Conservation (phyloP, 2,888 invertebrate genomes). For the Melanchra persicariae region DNA sequence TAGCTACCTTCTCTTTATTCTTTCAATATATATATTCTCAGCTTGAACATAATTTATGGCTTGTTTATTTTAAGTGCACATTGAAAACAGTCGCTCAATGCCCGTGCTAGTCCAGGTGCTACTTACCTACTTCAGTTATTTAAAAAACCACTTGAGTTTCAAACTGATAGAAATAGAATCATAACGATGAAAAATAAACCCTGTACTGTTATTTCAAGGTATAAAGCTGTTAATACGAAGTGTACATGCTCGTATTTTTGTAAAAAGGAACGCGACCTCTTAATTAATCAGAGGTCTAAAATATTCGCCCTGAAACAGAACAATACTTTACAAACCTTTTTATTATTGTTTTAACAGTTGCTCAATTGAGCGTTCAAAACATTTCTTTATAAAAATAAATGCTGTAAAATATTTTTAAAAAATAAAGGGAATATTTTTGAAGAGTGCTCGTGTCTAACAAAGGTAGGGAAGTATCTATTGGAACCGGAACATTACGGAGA, state of each 20-base stretch:
- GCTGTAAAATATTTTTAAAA: conserved; percentile 51
- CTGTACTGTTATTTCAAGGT: conserved; percentile 6
- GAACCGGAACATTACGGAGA: conserved; percentile 80
- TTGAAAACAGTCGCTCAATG: conserved; percentile 52
- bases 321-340: conserved; percentile 42
- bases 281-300: conserved; percentile 57
- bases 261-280: conserved; percentile 51
- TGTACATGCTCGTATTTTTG: conserved; percentile 5
- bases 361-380: conserved; percentile 78
- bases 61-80: conserved; percentile 64
- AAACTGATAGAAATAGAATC: conserved; percentile 63
- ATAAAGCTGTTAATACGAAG: background rate
- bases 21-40: conserved; percentile 5
- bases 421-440: conserved; percentile 68
- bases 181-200: conserved; percentile 46
- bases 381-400: conserved; percentile 49
- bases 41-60: conserved; percentile 39
- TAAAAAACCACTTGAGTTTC: conserved; percentile 68
- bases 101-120: conserved; percentile 70
- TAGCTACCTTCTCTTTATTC: background rate
- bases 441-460: conserved; percentile 80
- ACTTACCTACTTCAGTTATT: conserved; percentile 61
- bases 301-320: conserved; percentile 56
- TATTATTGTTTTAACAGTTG: conserved; percentile 71
- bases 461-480: conserved; percentile 81